These are phyloP conservation scores for Nicator chloris DNA, from an alignment of 2,113 vertebrate genomes.

Conservation along the genomic window DNA sequence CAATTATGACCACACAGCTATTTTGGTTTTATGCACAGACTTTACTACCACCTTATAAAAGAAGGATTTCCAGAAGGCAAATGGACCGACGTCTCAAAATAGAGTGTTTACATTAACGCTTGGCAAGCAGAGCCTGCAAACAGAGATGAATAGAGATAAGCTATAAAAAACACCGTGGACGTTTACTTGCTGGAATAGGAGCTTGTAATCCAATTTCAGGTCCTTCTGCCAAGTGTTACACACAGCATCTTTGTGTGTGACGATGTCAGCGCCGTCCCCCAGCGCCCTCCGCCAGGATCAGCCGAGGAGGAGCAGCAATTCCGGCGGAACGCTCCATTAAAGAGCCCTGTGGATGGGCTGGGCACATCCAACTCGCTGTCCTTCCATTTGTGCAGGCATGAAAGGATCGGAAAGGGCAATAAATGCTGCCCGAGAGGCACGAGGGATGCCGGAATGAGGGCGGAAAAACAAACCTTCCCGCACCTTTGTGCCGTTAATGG, in stretches of 20 bases:
- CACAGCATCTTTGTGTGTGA: constrained; percentile 43
- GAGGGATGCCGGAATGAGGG: neutral
- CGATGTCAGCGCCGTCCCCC: neutral
- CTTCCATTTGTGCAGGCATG: neutral
- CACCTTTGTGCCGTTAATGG: neutral
- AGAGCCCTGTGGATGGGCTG: neutral
- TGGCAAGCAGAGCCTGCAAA: constrained; percentile 73
- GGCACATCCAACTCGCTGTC: neutral
- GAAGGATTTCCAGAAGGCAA: constrained; percentile 74
- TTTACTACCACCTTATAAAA: constrained; percentile 70
- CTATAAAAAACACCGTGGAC: constrained; percentile 70
- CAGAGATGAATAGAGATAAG: constrained; percentile 78
- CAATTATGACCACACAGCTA: constrained; percentile 47
- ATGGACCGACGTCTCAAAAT: constrained; percentile 69
- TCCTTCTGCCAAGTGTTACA: constrained; percentile 62
- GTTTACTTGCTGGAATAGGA: constrained; percentile 63
- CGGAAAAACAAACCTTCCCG: neutral
- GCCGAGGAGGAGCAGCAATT: neutral
- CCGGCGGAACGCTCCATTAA: neutral
- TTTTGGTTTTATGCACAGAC: constrained; percentile 37
- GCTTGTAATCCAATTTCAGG: constrained; percentile 53
- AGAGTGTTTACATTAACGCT: constrained; percentile 78
- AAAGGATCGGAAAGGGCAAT: neutral
- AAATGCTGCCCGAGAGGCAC: neutral
- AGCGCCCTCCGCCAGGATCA: neutral